Evolutionary conservation across 2,797 vertebrate genomes (phyloP).

Genomic region (Sebastes diploproa): DNA sequence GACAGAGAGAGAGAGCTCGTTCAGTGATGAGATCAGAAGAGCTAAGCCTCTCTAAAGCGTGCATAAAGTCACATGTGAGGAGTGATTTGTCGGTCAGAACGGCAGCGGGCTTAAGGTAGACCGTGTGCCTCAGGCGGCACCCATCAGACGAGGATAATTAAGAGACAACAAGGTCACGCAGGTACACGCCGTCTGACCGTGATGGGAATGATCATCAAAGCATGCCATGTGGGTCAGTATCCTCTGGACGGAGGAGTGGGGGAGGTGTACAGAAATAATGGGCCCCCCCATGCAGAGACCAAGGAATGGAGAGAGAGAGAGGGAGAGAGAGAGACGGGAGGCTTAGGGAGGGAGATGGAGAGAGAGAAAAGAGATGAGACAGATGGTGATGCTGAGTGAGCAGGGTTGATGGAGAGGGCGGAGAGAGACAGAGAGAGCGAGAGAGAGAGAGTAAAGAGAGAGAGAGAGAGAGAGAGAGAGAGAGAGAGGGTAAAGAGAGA

Average conservation of each 20-base stretch:
- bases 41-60: conserved; percentile 43
- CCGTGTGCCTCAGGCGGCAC: conserved; percentile 42
- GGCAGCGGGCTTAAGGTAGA: conserved; percentile 48
- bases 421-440: conserved; percentile 1
- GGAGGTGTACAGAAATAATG: conserved; percentile 42
- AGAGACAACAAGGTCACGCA: conserved; percentile 66
- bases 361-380: conserved; percentile 51
- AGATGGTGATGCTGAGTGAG: conserved; percentile 70
- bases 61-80: conserved; percentile 54
- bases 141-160: conserved; percentile 71
- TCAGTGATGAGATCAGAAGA: conserved; percentile 64
- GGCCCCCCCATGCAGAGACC: conserved; percentile 28
- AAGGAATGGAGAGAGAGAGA: conserved; percentile 9
- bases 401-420: conserved; percentile 46
- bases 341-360: conserved; percentile 3
- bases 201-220: conserved; percentile 72
- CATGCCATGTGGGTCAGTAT: conserved; percentile 54
- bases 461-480: neutral
- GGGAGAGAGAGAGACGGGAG: neutral
- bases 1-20: conserved; percentile 8
- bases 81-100: conserved; percentile 61
- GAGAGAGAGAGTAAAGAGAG: neutral
- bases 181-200: conserved; percentile 58
- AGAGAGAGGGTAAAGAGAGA: neutral
- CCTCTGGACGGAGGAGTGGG: conserved; percentile 29